Evolutionary conservation across 2,888 invertebrate genomes (phyloP).

Genomic region (Ichneumon xanthorius): DNA sequence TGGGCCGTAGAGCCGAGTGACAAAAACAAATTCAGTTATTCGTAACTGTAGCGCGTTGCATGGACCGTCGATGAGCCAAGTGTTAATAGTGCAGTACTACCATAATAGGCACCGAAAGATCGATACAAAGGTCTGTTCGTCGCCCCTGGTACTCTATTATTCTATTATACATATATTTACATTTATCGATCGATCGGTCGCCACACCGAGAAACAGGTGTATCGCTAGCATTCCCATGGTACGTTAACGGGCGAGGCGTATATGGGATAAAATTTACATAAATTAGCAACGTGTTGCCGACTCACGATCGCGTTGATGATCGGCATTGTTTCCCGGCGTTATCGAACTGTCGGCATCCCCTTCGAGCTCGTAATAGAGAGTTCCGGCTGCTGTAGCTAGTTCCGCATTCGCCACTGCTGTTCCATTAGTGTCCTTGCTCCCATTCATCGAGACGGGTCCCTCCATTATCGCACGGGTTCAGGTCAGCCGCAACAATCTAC

Average conservation of each 20-base stretch:
- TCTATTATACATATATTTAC: background rate
- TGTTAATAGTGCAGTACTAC: too few species aligned
- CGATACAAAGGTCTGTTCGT: too few species aligned
- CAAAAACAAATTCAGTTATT: too few species aligned
- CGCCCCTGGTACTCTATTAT: too few species aligned
- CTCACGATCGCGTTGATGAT: constrained; percentile 81
- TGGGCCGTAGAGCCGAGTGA: background rate
- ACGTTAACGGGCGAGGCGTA: background rate
- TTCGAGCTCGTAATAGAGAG: constrained; percentile 75
- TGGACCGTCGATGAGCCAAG: too few species aligned
- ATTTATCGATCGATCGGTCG: constrained; percentile 2
- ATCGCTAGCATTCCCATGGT: background rate
- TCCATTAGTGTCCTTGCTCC: constrained; percentile 74
- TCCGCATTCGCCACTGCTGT: constrained; percentile 61
- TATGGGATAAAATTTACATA: background rate
- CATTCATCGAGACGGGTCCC: constrained; percentile 76
- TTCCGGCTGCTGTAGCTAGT: constrained; percentile 29
- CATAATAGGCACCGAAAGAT: too few species aligned
- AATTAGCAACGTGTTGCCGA: constrained; percentile 49
- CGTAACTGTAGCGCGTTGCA: too few species aligned
- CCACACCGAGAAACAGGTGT: background rate
- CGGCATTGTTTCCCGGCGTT: constrained; percentile 76
- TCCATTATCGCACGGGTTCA: constrained; percentile 73
- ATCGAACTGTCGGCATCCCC: constrained; percentile 82
- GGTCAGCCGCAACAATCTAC: background rate